Percentiles rank a stretch among this genome's conserved stretches.
Conservation (phyloP, 2,797 vertebrate genomes). For the Amblyopsis hoosieri region DNA sequence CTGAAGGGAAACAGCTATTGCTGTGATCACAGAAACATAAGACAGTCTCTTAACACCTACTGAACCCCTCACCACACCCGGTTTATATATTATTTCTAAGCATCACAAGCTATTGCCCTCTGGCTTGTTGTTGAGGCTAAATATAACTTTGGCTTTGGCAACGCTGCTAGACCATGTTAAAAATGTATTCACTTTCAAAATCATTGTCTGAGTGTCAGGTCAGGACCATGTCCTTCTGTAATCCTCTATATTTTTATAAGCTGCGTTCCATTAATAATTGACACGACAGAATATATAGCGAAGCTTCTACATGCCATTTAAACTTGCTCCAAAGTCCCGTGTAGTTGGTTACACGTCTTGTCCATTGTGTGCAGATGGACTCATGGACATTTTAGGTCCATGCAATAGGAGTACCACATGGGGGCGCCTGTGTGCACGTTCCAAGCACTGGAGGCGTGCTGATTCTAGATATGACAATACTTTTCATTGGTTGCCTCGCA, state of each 20-base stretch:
- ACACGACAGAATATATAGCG: slow-evolving; percentile 13
- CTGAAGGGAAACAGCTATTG: background rate
- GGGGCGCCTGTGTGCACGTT: slow-evolving; percentile 48
- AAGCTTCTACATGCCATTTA: slow-evolving; percentile 33
- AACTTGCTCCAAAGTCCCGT: slow-evolving; percentile 26
- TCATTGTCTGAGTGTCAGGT: background rate
- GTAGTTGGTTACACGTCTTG: slow-evolving; percentile 26
- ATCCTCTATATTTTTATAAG: slow-evolving; percentile 47
- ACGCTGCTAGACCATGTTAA: slow-evolving; percentile 24
- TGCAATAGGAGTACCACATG: slow-evolving; percentile 35
- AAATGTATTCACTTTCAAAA: slow-evolving; percentile 34
- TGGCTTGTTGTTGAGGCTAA: too few species aligned
- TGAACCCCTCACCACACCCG: background rate
- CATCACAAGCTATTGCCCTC: too few species aligned
- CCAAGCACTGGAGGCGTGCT: slow-evolving; percentile 23
- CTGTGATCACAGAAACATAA: background rate
- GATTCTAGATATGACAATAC: slow-evolving; percentile 28
- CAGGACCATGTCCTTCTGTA: slow-evolving; percentile 12
- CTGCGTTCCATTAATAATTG: slow-evolving; percentile 53
- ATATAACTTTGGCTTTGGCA: too few species aligned
- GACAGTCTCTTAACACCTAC: too few species aligned
- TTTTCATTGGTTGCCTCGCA: slow-evolving; percentile 46
- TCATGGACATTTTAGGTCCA: background rate
- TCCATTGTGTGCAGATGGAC: slow-evolving; percentile 44
- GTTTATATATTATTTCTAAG: background rate